Conservation (phyloP, 2,797 vertebrate genomes). For the Coreius guichenoti region DNA sequence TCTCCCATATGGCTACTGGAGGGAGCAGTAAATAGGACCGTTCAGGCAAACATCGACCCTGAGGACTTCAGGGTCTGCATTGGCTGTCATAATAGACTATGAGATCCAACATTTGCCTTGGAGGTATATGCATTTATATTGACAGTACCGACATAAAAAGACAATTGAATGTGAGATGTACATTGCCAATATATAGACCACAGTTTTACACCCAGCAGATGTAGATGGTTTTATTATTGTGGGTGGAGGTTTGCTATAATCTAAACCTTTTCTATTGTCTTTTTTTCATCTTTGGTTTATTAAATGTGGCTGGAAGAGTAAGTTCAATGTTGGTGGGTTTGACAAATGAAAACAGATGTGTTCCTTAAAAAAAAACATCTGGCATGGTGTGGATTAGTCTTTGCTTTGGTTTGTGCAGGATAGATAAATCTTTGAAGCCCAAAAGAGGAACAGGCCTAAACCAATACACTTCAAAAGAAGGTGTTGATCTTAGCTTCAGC, state of each 20-base stretch:
- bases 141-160: slow-evolving; percentile 35
- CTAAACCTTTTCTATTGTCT: slow-evolving; percentile 30
- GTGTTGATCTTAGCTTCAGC: slow-evolving; percentile 25
- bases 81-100: slow-evolving; percentile 15
- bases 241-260: slow-evolving; percentile 21
- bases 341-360: slow-evolving; percentile 54
- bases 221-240: slow-evolving; percentile 18
- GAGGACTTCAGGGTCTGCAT: slow-evolving; percentile 10
- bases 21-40: slow-evolving; percentile 37
- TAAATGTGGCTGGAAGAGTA: slow-evolving; percentile 36
- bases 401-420: slow-evolving; percentile 26
- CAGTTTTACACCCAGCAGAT: slow-evolving; percentile 24
- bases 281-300: slow-evolving; percentile 29
- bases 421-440: slow-evolving; percentile 36
- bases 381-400: slow-evolving; percentile 42
- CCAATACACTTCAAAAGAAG: slow-evolving; percentile 1
- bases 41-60: slow-evolving; percentile 23
- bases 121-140: slow-evolving; percentile 33
- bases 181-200: slow-evolving; percentile 11
- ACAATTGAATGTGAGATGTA: slow-evolving; percentile 25
- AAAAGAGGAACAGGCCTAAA: slow-evolving; percentile 5
- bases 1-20: slow-evolving; percentile 34
- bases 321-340: slow-evolving; percentile 29
- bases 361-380: slow-evolving; percentile 46
- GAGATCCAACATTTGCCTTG: slow-evolving; percentile 30